Base-by-base conservation (phyloP, 1,140 invertebrate genomes). In the Bombus ignitus region DNA sequence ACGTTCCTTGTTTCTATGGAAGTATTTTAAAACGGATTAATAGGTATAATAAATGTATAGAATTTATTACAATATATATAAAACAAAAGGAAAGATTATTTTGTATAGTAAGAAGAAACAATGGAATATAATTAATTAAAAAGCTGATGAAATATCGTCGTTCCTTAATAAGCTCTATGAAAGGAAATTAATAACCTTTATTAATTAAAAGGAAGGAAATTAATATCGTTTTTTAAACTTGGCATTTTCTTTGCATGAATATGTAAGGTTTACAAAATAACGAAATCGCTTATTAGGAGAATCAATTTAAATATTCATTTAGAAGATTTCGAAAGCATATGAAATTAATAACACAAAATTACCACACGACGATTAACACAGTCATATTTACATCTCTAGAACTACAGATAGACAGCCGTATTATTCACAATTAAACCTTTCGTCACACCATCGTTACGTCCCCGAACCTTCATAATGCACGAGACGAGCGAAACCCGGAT, bases 341-440 rank as follows among this genome's bases (percentile, higher is more conserved):
- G 65, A 9, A 68, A 68, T 18, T 15, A 18, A 44, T 22, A n/a
- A 44, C 18, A 9, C 28, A 9, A 15, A 28, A 76, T 37, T 76
- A 5, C 12, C 1, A 57, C 35, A 18, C 35, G 5, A 8, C 25
- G 32, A n/a, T 76, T 39, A 76, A 39, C 35, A 32, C 12, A 2
- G 18, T 6, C 22, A 10, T 75, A 57, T 59, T 37, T 59, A 22
- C 62, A 3, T 6, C 53, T 32, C 15, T 8, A 9, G 39, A 77
- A 62, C 75, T 37, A 57, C 57, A 22, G 75, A 77, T 57, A 62
- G 75, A n/a, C 57, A 80, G 44, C 25, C 32, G n/a, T 66, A 68
- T 80, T 44, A 70, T 53, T n/a, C 65, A 2, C 32, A 44, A 80
- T 70, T 44, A 47, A 80, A 37, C 35, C n/a, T 80, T 68, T 80